Base-by-base conservation (phyloP, 1,140 invertebrate genomes). In the Varroa destructor region DNA sequence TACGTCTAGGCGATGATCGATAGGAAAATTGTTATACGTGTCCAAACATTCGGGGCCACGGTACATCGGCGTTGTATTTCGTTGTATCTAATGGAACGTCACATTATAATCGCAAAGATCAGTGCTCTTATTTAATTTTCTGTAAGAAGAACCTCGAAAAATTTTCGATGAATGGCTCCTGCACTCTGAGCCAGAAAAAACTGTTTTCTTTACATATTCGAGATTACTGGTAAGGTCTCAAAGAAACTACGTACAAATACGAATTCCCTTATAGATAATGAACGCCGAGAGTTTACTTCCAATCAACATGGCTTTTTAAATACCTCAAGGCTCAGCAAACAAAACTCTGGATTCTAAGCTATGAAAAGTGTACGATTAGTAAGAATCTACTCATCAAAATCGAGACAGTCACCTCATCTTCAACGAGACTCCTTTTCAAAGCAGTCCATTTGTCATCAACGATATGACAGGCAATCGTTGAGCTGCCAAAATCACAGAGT, bases 401-500 rank as follows among this genome's bases (percentile, higher is more conserved):
- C 10, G 10, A 72, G 10, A 25, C 67, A 78, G 81, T 83, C 81
- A 91, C 89, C 83, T 91, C 89, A 84, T 99, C 97, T 83, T 99
- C 96, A 12, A 99, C 82, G 77, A 89, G 84, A 74, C 88, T 88
- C 76, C 95, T 84, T 82, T 95, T 89, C 76, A 91, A 88, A 64
- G 90, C 89, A 77, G 87, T 89, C 96, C 96, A 99, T 55, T 87
- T 86, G 40, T 87, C 83, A 78, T 95, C 89, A 37, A 93, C 92
- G 70, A 85, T 77, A 79, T 88, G 89, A 51, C 88, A 83, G 77
- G 92, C 87, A 36, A 86, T 88, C 43, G 92, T 96, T 0, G 93
- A 88, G 77, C 93, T 97, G 0, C 97, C 97, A 86, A 99, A 99
- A 82, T 99, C 97, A 83, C 97, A 99, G 64, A 99, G 81, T 81